These are phyloP conservation scores for Prionailurus bengalensis DNA, from an alignment of 2,113 vertebrate genomes.

Conservation along the genomic window DNA sequence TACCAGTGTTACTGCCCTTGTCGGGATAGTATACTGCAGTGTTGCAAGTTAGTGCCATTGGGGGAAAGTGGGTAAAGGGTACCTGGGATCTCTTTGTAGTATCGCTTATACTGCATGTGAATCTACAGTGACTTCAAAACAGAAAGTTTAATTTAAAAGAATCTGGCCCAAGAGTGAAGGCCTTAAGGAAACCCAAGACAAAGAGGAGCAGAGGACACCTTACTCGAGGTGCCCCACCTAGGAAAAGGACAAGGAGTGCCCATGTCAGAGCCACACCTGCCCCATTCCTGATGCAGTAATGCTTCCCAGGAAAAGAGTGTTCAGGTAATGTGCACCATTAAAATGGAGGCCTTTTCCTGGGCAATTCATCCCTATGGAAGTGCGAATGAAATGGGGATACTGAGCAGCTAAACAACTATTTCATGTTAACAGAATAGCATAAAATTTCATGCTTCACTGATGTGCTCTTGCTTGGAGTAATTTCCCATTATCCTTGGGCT, in stretches of 20 bases:
- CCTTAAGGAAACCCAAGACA: conserved; percentile 19
- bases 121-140: conserved; percentile 41
- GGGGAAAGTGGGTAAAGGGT: neutral
- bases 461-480: neutral
- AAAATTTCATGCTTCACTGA: conserved; percentile 52
- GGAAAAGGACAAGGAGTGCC: neutral
- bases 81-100: neutral
- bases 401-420: neutral
- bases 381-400: neutral
- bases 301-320: neutral
- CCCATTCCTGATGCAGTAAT: neutral
- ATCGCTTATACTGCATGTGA: neutral
- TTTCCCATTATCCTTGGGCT: neutral
- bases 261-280: neutral
- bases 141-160: conserved; percentile 13
- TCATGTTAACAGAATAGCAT: conserved; percentile 34
- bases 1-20: neutral
- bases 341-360: neutral
- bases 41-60: neutral
- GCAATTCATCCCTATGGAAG: neutral
- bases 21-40: neutral
- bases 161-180: neutral
- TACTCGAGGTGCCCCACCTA: neutral
- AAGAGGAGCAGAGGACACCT: neutral
- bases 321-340: neutral